Base-by-base conservation (phyloP, 1,140 invertebrate species). In the Anastrepha ludens region DNA sequence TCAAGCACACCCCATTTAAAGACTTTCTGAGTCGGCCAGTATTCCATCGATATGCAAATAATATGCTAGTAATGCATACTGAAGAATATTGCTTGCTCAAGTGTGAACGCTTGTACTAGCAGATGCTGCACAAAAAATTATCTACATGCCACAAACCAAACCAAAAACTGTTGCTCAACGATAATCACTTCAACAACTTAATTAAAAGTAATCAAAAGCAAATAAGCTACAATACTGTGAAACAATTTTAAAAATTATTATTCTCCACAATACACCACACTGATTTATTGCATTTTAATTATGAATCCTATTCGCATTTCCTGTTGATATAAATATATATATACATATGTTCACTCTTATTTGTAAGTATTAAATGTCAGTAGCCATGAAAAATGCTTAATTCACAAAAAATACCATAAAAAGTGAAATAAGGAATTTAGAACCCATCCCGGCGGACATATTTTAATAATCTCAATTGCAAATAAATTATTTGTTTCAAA, bases 101-200 rank as follows among this genome's bases (percentile, higher is more conserved):
- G 29, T 29, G 29, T 29, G 29, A 29, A 29, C 1, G 29, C 29
- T 29, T 29, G 29, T 29, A 29, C 29, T 29, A 29, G 29, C 29
- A 29, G 29, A 29, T 29, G 29, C 29, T 29, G 29, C 11, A 15
- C 60, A 17, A 74, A 74, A 74, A 74, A 41, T 74, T 74, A 17
- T 41, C n/a, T 47, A 74, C 17, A 74, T 15, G 44, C 39, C 39
- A 74, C 44, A 4, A 29, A 17, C 13, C 39, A 44, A 74, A 47
- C 29, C 29, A 29, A 29, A 29, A 17, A 15, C 70, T 8, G 70
- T n/a, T 41, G 41, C 44, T 74, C 70, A 6, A n/a, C 13, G 70
- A 29, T 74, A 74, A 74, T 74, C 70, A 74, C 70, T 74, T 74
- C 39, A 74, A 50, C 70, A 74, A 74, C 70, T 74, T 74, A 74